Evolutionary conservation across 2,888 invertebrate genomes (phyloP).

Genomic region (Ceraclea dissimilis): DNA sequence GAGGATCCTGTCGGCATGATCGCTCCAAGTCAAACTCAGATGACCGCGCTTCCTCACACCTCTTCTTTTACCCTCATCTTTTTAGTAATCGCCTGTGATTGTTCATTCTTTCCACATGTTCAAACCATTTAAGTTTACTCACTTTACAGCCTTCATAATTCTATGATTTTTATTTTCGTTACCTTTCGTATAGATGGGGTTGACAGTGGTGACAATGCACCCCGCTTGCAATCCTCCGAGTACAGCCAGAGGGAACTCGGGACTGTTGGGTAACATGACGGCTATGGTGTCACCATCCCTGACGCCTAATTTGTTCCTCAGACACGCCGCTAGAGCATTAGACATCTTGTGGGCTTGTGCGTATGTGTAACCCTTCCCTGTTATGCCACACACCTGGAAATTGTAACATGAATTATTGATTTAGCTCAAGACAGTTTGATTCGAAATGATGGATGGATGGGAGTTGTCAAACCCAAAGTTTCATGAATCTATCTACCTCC

Average conservation of each 20-base stretch:
- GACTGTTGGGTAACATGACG: slow-evolving; percentile 66
- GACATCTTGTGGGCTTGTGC: slow-evolving; percentile 56
- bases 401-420: not conserved
- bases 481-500: no score
- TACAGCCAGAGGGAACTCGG: slow-evolving; percentile 61
- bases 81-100: no score
- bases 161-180: slow-evolving; percentile 23
- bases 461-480: no score
- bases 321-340: slow-evolving; percentile 57
- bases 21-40: no score
- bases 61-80: no score
- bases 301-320: slow-evolving; percentile 59
- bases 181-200: slow-evolving; percentile 66
- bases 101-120: no score
- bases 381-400: slow-evolving; percentile 62
- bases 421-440: no score
- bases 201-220: slow-evolving; percentile 61
- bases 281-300: slow-evolving; percentile 60
- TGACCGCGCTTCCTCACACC: no score
- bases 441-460: no score
- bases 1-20: no score
- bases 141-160: no score
- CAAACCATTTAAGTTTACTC: no score
- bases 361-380: slow-evolving; percentile 66
- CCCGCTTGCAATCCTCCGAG: slow-evolving; percentile 65